phyloP scores from a whole-genome alignment of 2,888 invertebrate species.

The Nomada goodeniana region DNA sequence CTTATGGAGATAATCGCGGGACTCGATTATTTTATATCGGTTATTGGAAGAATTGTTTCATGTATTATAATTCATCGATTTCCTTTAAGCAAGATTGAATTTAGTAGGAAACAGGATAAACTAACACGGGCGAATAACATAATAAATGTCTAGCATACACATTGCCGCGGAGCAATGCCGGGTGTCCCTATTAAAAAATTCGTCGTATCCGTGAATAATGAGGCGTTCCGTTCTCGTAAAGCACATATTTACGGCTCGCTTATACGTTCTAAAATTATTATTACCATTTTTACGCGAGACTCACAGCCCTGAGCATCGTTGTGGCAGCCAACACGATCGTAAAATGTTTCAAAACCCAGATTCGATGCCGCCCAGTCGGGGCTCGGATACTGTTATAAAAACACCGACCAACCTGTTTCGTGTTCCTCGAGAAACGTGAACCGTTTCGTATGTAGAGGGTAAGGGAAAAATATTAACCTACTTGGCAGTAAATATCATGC shows the following conservation, averaged over 20 bases:
- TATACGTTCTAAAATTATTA: constrained; percentile 57
- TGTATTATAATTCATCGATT: too few species aligned
- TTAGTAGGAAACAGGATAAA: too few species aligned
- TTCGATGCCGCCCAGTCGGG: not conserved
- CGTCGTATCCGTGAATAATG: constrained; percentile 35
- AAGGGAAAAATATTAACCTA: not conserved
- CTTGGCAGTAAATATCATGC: too few species aligned
- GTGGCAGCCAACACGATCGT: constrained; percentile 8
- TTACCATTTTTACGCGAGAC: constrained; percentile 36
- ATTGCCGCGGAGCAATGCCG: constrained; percentile 23
- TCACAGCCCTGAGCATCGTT: constrained; percentile 4
- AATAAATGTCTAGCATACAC: constrained; percentile 32
- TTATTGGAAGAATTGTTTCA: not conserved
- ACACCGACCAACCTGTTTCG: not conserved
- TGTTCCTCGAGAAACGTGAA: not conserved
- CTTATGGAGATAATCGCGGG: too few species aligned
- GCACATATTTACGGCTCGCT: constrained; percentile 41
- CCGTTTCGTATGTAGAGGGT: not conserved
- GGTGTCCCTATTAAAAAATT: constrained; percentile 47
- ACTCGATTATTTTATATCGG: not conserved
- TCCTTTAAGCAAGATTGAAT: too few species aligned
- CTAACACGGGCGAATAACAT: constrained; percentile 15
- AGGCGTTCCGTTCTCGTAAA: constrained; percentile 44
- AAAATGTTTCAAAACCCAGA: constrained; percentile 19
- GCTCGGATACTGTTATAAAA: not conserved